These are phyloP conservation scores for Actinemys pallida DNA, from an alignment of 2,113 vertebrate species.

Conservation along the genomic window DNA sequence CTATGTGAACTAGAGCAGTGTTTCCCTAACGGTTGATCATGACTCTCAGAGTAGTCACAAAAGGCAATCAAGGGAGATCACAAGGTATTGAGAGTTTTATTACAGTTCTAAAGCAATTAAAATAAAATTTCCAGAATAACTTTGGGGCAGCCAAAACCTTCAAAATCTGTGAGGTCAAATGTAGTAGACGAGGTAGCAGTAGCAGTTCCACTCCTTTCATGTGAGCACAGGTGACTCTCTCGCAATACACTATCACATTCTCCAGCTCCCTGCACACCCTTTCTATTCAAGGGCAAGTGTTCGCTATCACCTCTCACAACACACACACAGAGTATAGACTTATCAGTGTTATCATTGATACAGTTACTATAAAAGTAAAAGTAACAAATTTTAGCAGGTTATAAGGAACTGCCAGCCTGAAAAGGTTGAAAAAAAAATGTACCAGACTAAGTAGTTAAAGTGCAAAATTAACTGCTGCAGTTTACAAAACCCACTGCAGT, in stretches of 20 bases:
- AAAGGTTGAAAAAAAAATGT: not conserved
- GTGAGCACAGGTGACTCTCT: not conserved
- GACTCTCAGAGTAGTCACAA: not conserved
- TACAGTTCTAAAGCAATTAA: not conserved
- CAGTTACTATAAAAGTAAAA: not conserved
- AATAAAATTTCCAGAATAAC: not conserved
- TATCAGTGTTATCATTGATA: not conserved
- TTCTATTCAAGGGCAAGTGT: not conserved
- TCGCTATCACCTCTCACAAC: not conserved
- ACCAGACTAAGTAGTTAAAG: not conserved
- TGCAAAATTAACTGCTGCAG: not conserved
- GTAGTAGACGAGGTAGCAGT: not conserved
- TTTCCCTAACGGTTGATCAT: not conserved
- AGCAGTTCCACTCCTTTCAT: not conserved
- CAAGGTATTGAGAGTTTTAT: not conserved
- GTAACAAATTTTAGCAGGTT: not conserved
- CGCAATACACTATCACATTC: not conserved
- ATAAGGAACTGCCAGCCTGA: not conserved
- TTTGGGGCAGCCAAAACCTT: not conserved
- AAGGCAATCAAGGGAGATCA: not conserved
- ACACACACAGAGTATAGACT: no score
- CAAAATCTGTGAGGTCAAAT: not conserved
- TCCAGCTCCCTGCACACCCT: not conserved
- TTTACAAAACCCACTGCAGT: not conserved
- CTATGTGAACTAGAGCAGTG: not conserved